Evolutionary conservation across 2,888 invertebrate genomes (phyloP).

Genomic region (Chesias legatella): DNA sequence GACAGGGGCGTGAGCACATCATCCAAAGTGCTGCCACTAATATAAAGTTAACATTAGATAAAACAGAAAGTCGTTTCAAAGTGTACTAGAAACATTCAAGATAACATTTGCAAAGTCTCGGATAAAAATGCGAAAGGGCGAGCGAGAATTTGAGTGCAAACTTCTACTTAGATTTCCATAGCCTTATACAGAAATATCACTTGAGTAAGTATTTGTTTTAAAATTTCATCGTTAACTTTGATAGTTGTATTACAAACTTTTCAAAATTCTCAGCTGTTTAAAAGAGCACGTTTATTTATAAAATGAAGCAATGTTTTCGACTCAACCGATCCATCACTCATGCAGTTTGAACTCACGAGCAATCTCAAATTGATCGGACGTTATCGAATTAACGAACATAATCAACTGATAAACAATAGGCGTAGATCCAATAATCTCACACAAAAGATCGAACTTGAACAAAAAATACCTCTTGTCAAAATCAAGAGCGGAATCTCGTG

Average conservation of each 20-base stretch:
- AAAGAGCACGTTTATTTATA: slow-evolving; percentile 1
- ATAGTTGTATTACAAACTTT: not conserved
- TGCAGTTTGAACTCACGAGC: not conserved
- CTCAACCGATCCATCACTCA: slow-evolving; percentile 10
- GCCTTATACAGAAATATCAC: slow-evolving; percentile 7
- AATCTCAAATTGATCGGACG: slow-evolving; percentile 10
- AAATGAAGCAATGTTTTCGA: not conserved
- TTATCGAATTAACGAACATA: slow-evolving; percentile 18
- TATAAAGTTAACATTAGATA: slow-evolving; percentile 22
- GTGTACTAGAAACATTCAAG: slow-evolving; percentile 19
- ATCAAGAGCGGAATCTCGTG: slow-evolving; percentile 36
- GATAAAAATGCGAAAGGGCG: slow-evolving; percentile 20
- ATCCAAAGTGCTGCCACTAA: slow-evolving; percentile 17
- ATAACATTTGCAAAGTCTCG: slow-evolving; percentile 17
- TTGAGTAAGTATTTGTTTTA: slow-evolving; percentile 6
- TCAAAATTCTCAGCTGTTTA: not conserved
- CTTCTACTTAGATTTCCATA: slow-evolving; percentile 8
- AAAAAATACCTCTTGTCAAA: slow-evolving; percentile 32
- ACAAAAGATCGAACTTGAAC: slow-evolving; percentile 13
- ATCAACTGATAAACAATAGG: slow-evolving; percentile 20
- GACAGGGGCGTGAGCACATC: slow-evolving; percentile 21
- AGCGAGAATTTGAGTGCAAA: slow-evolving; percentile 14
- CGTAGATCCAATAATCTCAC: slow-evolving; percentile 20
- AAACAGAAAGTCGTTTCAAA: slow-evolving; percentile 22
- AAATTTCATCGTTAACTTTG: slow-evolving; percentile 1